These are phyloP conservation scores for Ctena decussata DNA, from an alignment of 2,888 invertebrate species.

Conservation along the genomic window DNA sequence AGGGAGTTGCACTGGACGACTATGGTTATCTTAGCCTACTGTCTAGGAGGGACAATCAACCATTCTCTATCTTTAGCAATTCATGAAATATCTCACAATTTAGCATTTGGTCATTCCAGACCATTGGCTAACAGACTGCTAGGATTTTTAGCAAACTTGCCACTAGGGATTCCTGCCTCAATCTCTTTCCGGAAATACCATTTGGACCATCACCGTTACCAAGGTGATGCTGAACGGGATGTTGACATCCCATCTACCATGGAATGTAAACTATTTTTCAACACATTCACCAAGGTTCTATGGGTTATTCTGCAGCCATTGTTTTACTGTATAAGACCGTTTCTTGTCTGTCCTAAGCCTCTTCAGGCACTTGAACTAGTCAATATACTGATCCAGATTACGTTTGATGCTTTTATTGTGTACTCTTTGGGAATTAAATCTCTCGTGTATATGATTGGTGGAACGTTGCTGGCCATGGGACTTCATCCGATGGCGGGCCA, in stretches of 20 bases:
- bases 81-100: slow-evolving; percentile 98
- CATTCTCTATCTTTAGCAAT: slow-evolving; percentile 96
- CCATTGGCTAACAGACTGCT: slow-evolving; percentile 95
- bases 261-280: slow-evolving; percentile 97
- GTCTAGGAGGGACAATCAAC: slow-evolving; percentile 98
- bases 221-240: slow-evolving; percentile 97
- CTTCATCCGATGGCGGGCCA: slow-evolving; percentile 99
- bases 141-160: slow-evolving; percentile 98
- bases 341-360: slow-evolving; percentile 91
- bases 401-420: slow-evolving; percentile 93
- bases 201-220: slow-evolving; percentile 97
- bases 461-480: slow-evolving; percentile 97
- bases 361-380: slow-evolving; percentile 93
- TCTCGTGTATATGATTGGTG: slow-evolving; percentile 93
- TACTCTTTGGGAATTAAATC: slow-evolving; percentile 94
- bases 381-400: slow-evolving; percentile 94
- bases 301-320: slow-evolving; percentile 98
- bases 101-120: slow-evolving; percentile 97
- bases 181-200: slow-evolving; percentile 99
- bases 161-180: slow-evolving; percentile 97
- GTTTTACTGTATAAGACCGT: slow-evolving; percentile 97
- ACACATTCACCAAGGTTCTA: slow-evolving; percentile 95
- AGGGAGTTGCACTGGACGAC: slow-evolving; percentile 93
- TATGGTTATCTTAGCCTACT: slow-evolving; percentile 94
- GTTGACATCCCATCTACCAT: slow-evolving; percentile 97